These are phyloP conservation scores for Excalfactoria chinensis DNA, from an alignment of 2,113 vertebrate species.

Conservation along the genomic window DNA sequence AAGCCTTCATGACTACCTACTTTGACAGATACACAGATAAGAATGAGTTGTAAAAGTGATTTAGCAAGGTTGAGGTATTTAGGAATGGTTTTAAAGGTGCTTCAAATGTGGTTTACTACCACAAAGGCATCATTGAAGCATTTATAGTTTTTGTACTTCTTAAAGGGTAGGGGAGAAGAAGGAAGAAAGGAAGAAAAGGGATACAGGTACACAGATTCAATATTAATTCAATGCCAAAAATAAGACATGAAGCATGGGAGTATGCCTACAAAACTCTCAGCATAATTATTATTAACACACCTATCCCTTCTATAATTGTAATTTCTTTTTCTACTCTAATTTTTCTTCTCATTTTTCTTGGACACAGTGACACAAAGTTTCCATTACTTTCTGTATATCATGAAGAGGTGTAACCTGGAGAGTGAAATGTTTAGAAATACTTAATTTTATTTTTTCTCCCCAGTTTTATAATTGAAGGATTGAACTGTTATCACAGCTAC, in stretches of 20 bases:
- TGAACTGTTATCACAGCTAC: not conserved
- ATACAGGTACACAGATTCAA: not conserved
- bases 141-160: not conserved
- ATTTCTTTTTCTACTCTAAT: not conserved
- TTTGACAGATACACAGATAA: conserved; percentile 72
- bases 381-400: not conserved
- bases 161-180: not conserved
- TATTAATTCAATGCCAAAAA: not conserved
- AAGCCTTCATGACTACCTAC: conserved; percentile 57
- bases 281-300: not conserved
- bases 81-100: conserved; percentile 36
- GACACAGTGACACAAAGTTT: not conserved
- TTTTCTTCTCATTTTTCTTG: not conserved
- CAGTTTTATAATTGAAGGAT: not conserved
- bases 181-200: not conserved
- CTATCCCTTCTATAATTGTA: not conserved
- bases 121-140: conserved; percentile 33
- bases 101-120: not conserved
- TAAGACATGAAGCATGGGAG: not conserved
- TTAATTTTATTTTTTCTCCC: not conserved
- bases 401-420: not conserved
- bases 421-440: not conserved
- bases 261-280: not conserved
- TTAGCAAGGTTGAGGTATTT: conserved; percentile 50
- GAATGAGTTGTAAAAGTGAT: conserved; percentile 48